Percentiles rank a stretch among this genome's conserved stretches.
These are phyloP conservation scores for Patella depressa DNA, from an alignment of 2,888 invertebrate genomes.

Conservation along the genomic window DNA sequence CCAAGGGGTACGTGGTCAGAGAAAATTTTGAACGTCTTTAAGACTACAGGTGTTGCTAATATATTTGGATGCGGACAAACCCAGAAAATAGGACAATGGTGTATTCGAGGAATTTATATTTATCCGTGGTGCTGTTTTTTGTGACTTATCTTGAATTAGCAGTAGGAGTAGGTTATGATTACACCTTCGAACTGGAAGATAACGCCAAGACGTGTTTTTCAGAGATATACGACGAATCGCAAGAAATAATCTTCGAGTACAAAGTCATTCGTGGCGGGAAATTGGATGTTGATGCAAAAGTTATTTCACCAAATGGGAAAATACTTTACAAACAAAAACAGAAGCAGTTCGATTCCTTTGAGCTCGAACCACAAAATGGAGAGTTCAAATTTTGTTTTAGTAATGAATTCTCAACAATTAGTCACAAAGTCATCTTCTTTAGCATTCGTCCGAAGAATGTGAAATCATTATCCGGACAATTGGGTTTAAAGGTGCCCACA, in stretches of 20 bases:
- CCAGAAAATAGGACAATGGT: neutral
- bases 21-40: too few species aligned
- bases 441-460: constrained; percentile 56
- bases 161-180: constrained; percentile 15
- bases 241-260: constrained; percentile 57
- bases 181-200: constrained; percentile 64
- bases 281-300: constrained; percentile 61
- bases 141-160: neutral
- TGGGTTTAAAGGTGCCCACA: constrained; percentile 45
- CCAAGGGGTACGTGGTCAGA: too few species aligned
- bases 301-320: constrained; percentile 63
- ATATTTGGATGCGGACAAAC: neutral
- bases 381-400: constrained; percentile 64
- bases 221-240: constrained; percentile 55
- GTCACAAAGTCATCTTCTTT: constrained; percentile 63
- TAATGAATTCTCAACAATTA: constrained; percentile 64
- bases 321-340: constrained; percentile 57
- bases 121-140: neutral
- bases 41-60: neutral
- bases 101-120: neutral
- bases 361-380: constrained; percentile 62
- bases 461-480: constrained; percentile 54
- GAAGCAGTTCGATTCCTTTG: constrained; percentile 45
- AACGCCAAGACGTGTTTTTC: constrained; percentile 59
- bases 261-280: constrained; percentile 64